phyloP scores from a whole-genome alignment of 2,797 vertebrate species.

The Euthynnus affinis region DNA sequence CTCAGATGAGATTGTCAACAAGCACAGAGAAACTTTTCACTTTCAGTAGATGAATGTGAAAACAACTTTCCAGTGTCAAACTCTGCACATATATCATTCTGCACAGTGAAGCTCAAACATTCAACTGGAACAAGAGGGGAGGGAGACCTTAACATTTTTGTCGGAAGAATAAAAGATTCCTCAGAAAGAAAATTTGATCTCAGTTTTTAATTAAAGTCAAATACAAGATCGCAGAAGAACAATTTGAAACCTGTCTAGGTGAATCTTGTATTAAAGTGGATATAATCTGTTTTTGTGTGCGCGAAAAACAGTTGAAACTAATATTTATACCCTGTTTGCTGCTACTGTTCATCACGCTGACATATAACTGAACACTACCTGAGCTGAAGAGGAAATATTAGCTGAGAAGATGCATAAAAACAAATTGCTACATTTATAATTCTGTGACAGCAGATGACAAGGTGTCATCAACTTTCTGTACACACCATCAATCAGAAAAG shows the following conservation, averaged over 20 bases:
- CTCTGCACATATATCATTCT: background rate
- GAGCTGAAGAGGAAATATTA: constrained; percentile 25
- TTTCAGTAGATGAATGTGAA: too few species aligned
- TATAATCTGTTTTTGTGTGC: constrained; percentile 3
- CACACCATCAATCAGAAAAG: constrained; percentile 15
- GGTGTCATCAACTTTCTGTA: constrained; percentile 6
- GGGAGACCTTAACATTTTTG: background rate
- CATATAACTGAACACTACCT: constrained; percentile 6
- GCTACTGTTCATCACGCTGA: background rate
- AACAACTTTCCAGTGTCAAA: background rate
- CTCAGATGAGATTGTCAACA: too few species aligned
- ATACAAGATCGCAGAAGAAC: background rate
- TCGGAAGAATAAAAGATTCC: background rate
- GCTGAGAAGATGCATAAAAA: background rate
- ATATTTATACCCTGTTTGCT: background rate
- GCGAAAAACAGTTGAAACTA: constrained; percentile 6
- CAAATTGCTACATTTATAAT: background rate
- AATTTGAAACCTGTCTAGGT: background rate
- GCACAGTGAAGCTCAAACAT: background rate
- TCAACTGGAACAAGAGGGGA: background rate
- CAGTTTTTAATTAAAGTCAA: constrained; percentile 8
- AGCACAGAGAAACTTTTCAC: too few species aligned
- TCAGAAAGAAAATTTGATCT: background rate
- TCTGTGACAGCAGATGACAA: constrained; percentile 28
- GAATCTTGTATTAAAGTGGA: constrained; percentile 24